Evolutionary conservation across 2,888 invertebrate species (phyloP), one percentile per base, ranked within the genome.

Genomic region (Anarsia innoxiella): DNA sequence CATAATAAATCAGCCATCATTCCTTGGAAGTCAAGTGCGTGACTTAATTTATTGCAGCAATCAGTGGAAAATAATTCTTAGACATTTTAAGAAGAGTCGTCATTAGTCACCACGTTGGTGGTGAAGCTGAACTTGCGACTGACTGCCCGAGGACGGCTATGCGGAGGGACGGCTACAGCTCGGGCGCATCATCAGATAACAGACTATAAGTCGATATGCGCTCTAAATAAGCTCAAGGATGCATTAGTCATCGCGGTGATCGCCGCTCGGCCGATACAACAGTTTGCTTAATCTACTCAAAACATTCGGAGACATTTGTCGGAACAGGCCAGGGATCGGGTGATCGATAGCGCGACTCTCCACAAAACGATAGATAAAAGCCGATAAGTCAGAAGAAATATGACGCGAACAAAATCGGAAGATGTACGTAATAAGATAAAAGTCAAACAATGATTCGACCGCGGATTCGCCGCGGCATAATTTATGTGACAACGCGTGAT

Each of bases 401-500:
- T 84, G 84, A 84, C 75, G 83, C 82, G 83, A 83, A 84, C 84
- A 82, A 82, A 84, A 83, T 84, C 84, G 79, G 80, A 79, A 83
- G 83, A 84, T 80, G 79, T 79, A 77, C 78, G 83, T 83, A 83
- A 83, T 83, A 83, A 84, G 84, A 84, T 84, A 84, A 84, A 84
- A 83, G 83, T 83, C 84, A 80, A 80, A 83, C 83, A 84, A 82
- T 84, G 84, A 83, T 83, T 83, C 80, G 80, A 74, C 78, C 80
- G 80, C 83, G 83, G 83, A 84, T 83, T 83, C 82, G 82, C 83
- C 83, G 83, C 82, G 79, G 84, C 80, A 84, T 84, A 84, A 84
- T 84, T 84, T 84, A 84, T 84, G 84, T 82, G 84, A 84, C 84
- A 83, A 79, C 82, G 77, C 75, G 78, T 82, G 83, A 82, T 82